Base-by-base conservation (phyloP, 2,888 invertebrate species). In the Drosophila phalerata region DNA sequence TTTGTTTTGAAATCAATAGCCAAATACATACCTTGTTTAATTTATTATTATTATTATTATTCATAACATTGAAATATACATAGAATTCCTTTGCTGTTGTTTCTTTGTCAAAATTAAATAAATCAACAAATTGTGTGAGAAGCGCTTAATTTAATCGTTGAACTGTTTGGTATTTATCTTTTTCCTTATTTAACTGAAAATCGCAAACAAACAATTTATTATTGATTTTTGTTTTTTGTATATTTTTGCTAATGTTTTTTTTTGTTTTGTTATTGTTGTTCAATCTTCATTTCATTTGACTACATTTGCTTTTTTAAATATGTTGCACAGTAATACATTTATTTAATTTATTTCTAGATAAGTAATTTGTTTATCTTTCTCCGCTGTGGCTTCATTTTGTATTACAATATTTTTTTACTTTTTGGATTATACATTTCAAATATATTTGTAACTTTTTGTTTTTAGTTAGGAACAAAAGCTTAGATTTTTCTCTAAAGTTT, bases 91-190 rank as follows among this genome's bases (percentile, higher is more conserved):
- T 62, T 62, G 56, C 47, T 62, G 19, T 40, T 13, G 15, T n/a
- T 58, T 13, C 8, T 3, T 64, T 53, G 42, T 49, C 58, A 60
- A 72, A 72, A 60, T 63, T 60, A 71, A 63, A 38, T 86, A 77
- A 77, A 73, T 63, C 70, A 82, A 79, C 69, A 75, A 79, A 74
- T 82, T 69, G 62, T 70, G 76, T 77, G 69, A 70, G 63, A 85
- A 83, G 86, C 86, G 77, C 88, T 86, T 85, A 85, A 84, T 82
- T 79, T 82, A 87, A 73, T 84, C 87, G 89, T 88, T 86, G 87
- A 86, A 88, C 80, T 85, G 76, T 74, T 78, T 75, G 64, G 65
- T 57, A 73, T 76, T 73, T 47, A 19, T 13, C 53, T 51, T 34
- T 19, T 43, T 32, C 25, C 40, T 34, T 37, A 32, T 56, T 47